Conservation (phyloP, 2,888 invertebrate genomes). For the Rhagonycha fulva region DNA sequence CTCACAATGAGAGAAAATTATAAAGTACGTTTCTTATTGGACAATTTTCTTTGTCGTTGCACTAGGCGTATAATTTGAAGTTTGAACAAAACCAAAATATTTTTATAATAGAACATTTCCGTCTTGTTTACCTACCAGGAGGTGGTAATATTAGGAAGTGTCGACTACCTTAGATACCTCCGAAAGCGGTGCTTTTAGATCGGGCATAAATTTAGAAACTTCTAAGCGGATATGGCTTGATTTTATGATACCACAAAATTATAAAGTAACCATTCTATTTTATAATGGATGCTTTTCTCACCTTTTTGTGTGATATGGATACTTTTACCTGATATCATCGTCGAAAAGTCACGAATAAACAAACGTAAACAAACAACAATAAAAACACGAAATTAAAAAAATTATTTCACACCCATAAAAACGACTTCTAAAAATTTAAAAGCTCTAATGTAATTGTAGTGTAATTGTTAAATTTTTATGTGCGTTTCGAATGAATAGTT, state of each 20-base stretch:
- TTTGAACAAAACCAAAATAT: constrained; percentile 22
- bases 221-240: not conserved
- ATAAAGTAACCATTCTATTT: not conserved
- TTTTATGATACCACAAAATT: not conserved
- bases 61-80: constrained; percentile 24
- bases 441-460: not conserved
- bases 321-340: not conserved
- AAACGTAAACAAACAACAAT: not conserved
- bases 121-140: not conserved
- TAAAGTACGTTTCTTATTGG: constrained; percentile 36
- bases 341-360: not conserved
- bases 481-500: not conserved
- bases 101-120: constrained; percentile 26
- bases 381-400: not conserved
- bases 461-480: not conserved
- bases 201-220: not conserved
- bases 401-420: not conserved
- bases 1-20: constrained; percentile 34
- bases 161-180: not conserved
- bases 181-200: not conserved
- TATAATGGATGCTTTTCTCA: not conserved
- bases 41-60: constrained; percentile 35
- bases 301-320: not conserved
- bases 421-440: not conserved
- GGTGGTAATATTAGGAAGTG: not conserved